Conservation (phyloP, 2,113 vertebrate genomes). For the Chionodraco myersi region DNA sequence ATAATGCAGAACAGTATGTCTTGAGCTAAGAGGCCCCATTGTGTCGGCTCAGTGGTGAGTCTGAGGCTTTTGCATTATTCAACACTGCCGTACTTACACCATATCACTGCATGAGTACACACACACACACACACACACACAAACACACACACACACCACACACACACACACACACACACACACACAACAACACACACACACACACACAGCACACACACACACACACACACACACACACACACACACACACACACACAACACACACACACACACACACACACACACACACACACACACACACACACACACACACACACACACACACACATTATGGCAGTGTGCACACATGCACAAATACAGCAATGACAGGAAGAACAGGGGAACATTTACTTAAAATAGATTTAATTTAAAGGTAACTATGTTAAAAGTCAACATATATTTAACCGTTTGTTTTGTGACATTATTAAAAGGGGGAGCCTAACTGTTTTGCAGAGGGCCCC, state of each 20-base stretch:
- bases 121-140: slow-evolving; percentile 38
- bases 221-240: neutral
- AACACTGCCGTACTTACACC: slow-evolving; percentile 65
- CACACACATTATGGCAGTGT: neutral
- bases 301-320: slow-evolving; percentile 5
- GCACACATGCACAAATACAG: neutral
- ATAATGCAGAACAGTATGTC: slow-evolving; percentile 47
- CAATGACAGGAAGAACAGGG: neutral
- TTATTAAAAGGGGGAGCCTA: no score
- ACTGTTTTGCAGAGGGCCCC: no score
- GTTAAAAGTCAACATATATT: neutral
- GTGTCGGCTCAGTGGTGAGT: slow-evolving; percentile 60
- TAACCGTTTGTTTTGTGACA: no score
- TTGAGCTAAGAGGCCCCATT: slow-evolving; percentile 62
- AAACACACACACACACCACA: slow-evolving; percentile 35
- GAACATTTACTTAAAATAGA: neutral
- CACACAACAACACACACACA: neutral
- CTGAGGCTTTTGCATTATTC: slow-evolving; percentile 71
- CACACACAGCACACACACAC: slow-evolving; percentile 34
- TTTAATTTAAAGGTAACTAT: neutral
- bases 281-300: slow-evolving; percentile 28
- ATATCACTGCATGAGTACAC: slow-evolving; percentile 44
- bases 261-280: neutral
- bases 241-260: slow-evolving; percentile 10
- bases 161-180: slow-evolving; percentile 38